Evolutionary conservation across 1,140 invertebrate genomes (phyloP).

Genomic region (Aphelenchoides avenae): DNA sequence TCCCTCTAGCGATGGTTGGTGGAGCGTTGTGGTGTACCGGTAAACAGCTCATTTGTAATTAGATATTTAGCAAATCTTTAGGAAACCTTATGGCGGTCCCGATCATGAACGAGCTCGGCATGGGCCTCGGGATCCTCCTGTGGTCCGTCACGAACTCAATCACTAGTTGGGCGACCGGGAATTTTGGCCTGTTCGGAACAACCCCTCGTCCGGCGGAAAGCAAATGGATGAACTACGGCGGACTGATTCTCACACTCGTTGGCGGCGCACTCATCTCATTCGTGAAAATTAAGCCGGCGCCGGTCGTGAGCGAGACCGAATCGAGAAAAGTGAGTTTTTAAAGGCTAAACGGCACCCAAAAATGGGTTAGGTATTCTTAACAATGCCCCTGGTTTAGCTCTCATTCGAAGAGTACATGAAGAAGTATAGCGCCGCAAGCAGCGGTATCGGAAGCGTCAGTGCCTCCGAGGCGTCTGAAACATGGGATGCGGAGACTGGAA

Average conservation of each 20-base stretch:
- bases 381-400: too few species aligned
- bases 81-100: slow-evolving; percentile 10
- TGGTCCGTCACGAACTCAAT: slow-evolving; percentile 9
- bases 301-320: too few species aligned
- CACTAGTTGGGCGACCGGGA: slow-evolving; percentile 6
- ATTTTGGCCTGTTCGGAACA: slow-evolving; percentile 7
- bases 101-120: slow-evolving; percentile 13
- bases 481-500: too few species aligned
- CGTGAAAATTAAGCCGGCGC: slow-evolving; percentile 6
- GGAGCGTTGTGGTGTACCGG: slow-evolving; percentile 3
- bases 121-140: slow-evolving; percentile 4
- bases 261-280: slow-evolving; percentile 13
- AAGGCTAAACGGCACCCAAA: too few species aligned
- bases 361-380: too few species aligned
- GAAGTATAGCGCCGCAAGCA: too few species aligned
- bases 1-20: slow-evolving; percentile 8
- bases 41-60: neutral
- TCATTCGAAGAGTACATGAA: too few species aligned
- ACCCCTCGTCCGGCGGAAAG: slow-evolving; percentile 5
- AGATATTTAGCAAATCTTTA: neutral
- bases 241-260: slow-evolving; percentile 7
- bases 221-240: slow-evolving; percentile 2
- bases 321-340: too few species aligned
- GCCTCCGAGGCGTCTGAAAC: too few species aligned
- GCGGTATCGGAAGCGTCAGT: too few species aligned